phyloP scores from a whole-genome alignment of 2,797 vertebrate species.

The Takifugu rubripes region DNA sequence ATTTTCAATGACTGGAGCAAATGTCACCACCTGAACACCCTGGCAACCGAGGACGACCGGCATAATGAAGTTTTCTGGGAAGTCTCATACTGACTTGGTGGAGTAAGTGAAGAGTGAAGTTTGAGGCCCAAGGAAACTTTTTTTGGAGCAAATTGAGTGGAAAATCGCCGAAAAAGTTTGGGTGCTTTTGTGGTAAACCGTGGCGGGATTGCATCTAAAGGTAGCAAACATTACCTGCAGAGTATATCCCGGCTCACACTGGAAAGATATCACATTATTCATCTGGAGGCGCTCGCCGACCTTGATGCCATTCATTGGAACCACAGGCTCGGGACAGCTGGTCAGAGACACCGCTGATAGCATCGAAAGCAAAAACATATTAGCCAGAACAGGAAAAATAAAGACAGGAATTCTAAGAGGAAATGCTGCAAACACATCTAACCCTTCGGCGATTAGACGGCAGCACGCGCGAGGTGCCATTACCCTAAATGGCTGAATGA shows the following conservation, averaged over 20 bases:
- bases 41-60: constrained; percentile 3
- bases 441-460: not conserved
- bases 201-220: constrained; percentile 1
- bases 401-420: not conserved
- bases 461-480: not conserved
- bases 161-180: no score
- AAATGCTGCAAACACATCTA: constrained; percentile 6
- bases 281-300: constrained; percentile 91
- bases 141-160: no score
- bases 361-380: constrained; percentile 15
- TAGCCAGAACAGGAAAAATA: not conserved
- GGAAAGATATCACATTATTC: constrained; percentile 96
- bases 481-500: constrained; percentile 1
- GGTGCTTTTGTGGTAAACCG: not conserved
- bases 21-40: constrained; percentile 30
- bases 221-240: constrained; percentile 80
- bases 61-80: not conserved
- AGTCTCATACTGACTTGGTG: not conserved
- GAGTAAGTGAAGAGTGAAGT: no score
- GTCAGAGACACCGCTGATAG: constrained; percentile 85
- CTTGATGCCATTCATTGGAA: constrained; percentile 92
- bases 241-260: constrained; percentile 94
- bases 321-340: constrained; percentile 88
- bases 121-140: no score
- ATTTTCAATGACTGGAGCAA: constrained; percentile 22